Conservation (phyloP, 2,888 invertebrate genomes). For the Sminthurides aquaticus region DNA sequence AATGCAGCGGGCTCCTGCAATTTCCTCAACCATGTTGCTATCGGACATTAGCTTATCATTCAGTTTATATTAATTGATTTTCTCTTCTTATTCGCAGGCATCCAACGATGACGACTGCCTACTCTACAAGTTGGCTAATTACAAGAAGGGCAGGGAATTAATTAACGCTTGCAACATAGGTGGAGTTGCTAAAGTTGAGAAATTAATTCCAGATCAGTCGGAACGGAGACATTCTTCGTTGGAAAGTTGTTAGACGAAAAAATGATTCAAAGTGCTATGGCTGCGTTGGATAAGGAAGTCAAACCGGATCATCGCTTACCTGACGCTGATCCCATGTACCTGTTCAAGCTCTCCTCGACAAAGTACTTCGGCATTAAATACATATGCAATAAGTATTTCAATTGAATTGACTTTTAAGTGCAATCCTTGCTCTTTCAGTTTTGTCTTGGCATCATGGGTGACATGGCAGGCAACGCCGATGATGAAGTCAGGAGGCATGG, state of each 20-base stretch:
- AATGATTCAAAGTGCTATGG: conserved; percentile 52
- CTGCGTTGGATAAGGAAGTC: conserved; percentile 55
- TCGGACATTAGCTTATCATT: no score
- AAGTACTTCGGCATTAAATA: conserved; percentile 48
- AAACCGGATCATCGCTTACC: conserved; percentile 59
- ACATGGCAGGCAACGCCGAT: background rate
- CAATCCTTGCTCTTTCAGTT: conserved; percentile 49
- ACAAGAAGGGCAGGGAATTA: conserved; percentile 79
- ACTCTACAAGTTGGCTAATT: conserved; percentile 75
- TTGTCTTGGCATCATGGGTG: conserved; percentile 15
- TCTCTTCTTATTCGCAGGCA: conserved; percentile 39
- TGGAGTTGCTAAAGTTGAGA: conserved; percentile 63
- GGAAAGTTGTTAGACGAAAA: conserved; percentile 46
- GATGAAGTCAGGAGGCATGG: conserved; percentile 54
- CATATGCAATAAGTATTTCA: background rate
- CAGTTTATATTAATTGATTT: no score
- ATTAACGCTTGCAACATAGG: conserved; percentile 79
- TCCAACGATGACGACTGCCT: conserved; percentile 78
- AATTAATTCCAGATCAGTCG: conserved; percentile 61
- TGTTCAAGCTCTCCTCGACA: conserved; percentile 71
- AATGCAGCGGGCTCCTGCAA: no score
- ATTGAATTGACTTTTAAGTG: conserved; percentile 47
- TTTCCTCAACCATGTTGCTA: no score
- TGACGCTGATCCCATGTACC: conserved; percentile 63
- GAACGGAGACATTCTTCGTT: conserved; percentile 20